These are phyloP conservation scores for Ostrea denselamellosa DNA, from an alignment of 1,140 invertebrate species.

Conservation along the genomic window DNA sequence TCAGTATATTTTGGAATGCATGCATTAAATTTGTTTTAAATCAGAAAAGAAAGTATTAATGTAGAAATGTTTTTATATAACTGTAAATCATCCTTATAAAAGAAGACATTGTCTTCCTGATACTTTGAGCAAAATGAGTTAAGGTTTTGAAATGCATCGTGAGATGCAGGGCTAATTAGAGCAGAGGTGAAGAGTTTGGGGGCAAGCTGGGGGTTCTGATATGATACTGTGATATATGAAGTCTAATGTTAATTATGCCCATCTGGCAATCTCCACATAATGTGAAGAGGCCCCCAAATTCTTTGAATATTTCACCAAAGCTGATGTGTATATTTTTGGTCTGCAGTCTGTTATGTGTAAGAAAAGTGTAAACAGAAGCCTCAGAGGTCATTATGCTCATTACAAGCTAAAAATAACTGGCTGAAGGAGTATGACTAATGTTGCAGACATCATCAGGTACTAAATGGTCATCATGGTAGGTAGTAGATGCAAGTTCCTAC, in stretches of 20 bases:
- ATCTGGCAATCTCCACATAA: constrained; percentile 37
- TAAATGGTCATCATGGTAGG: not conserved
- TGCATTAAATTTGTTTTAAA: too few relatives aligned
- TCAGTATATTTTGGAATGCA: too few relatives aligned
- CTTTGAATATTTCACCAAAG: constrained; percentile 27
- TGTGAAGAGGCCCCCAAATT: constrained; percentile 20
- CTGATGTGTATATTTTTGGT: constrained; percentile 29
- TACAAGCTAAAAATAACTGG: constrained; percentile 29
- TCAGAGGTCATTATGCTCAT: constrained; percentile 29
- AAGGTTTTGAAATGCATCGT: not conserved
- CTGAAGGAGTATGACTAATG: constrained; percentile 21
- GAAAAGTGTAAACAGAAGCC: constrained; percentile 27
- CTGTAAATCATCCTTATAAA: too few relatives aligned
- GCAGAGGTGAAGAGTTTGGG: constrained; percentile 20
- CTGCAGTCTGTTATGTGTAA: constrained; percentile 29
- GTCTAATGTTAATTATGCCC: constrained; percentile 35
- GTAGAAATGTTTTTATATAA: too few relatives aligned
- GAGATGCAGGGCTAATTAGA: constrained; percentile 7
- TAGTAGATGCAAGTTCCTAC: not conserved
- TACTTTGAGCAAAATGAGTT: not conserved
- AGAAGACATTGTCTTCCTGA: not conserved
- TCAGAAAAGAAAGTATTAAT: too few relatives aligned
- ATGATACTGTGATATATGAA: constrained; percentile 38
- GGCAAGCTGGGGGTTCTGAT: constrained; percentile 35
- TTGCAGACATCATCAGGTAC: not conserved